Evolutionary conservation across 2,113 vertebrate genomes (phyloP).

Genomic region (Cheirogaleus medius): DNA sequence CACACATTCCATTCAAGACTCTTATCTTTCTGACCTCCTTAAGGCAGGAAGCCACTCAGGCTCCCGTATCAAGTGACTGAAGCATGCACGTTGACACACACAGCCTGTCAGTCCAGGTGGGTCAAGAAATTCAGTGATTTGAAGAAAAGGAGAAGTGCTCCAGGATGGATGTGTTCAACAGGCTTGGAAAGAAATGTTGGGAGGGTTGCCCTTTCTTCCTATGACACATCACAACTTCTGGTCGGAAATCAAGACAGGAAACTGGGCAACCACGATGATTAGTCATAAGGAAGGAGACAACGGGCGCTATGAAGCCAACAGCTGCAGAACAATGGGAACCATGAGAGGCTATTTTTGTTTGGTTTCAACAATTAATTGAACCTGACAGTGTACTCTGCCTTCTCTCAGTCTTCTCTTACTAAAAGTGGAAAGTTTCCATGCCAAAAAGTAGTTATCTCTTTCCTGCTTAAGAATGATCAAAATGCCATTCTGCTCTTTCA

Average conservation of each 20-base stretch:
- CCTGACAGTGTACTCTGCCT: constrained; percentile 64
- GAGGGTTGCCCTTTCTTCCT: constrained; percentile 73
- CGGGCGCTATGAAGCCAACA: constrained; percentile 71
- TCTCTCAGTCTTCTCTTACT: constrained; percentile 63
- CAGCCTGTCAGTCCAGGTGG: not conserved
- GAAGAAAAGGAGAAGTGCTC: not conserved
- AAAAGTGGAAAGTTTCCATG: constrained; percentile 76
- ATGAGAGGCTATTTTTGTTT: constrained; percentile 83
- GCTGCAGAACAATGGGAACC: constrained; percentile 84
- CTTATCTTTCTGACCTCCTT: constrained; percentile 25
- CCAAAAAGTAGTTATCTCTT: constrained; percentile 78
- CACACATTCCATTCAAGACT: constrained; percentile 8
- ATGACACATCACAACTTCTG: constrained; percentile 64
- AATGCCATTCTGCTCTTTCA: constrained; percentile 76
- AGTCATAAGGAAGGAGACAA: constrained; percentile 79
- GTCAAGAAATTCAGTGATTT: not conserved
- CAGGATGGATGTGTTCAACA: not conserved
- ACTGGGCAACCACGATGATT: constrained; percentile 66
- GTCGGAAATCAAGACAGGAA: constrained; percentile 84
- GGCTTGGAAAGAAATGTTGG: constrained; percentile 56
- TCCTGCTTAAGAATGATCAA: constrained; percentile 78
- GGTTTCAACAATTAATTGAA: constrained; percentile 78
- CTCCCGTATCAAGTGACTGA: not conserved
- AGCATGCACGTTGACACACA: not conserved
- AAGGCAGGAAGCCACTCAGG: constrained; percentile 58